A percentile compares a stretch with the other conserved stretches of the same genome.
phyloP scores from a whole-genome alignment of 2,888 invertebrate genomes.

The Scaptomyza caliginosa region DNA sequence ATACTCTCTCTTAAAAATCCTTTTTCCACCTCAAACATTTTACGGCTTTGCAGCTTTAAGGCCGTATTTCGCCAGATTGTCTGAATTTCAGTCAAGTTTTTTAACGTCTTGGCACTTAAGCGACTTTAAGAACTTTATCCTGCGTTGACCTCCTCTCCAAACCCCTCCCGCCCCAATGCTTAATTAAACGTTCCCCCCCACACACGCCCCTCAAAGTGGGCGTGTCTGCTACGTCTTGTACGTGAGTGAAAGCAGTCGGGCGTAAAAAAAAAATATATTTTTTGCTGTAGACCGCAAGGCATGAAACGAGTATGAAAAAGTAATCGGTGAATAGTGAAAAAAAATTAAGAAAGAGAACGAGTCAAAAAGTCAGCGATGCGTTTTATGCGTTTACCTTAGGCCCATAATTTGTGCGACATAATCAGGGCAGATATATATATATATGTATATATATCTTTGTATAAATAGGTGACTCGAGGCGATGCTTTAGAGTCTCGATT shows the following conservation, averaged over 20 bases:
- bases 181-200: slow-evolving; percentile 56
- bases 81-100: not conserved
- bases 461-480: slow-evolving; percentile 9
- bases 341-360: slow-evolving; percentile 3
- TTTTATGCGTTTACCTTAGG: slow-evolving; percentile 53
- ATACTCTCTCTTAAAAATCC: not conserved
- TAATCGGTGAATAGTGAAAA: not conserved
- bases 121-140: not conserved
- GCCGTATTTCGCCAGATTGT: slow-evolving; percentile 1
- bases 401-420: slow-evolving; percentile 60
- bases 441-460: not conserved
- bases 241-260: slow-evolving; percentile 30
- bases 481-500: no score
- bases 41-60: not conserved
- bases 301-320: slow-evolving; percentile 14
- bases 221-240: slow-evolving; percentile 14
- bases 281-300: slow-evolving; percentile 40
- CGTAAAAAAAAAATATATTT: slow-evolving; percentile 60
- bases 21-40: not conserved
- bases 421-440: slow-evolving; percentile 35
- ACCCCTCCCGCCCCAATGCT: no score
- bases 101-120: not conserved
- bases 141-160: slow-evolving; percentile 20
- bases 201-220: slow-evolving; percentile 32
- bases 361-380: slow-evolving; percentile 54